Evolutionary conservation across 2,113 vertebrate genomes (phyloP).

Genomic region (Gavia stellata): DNA sequence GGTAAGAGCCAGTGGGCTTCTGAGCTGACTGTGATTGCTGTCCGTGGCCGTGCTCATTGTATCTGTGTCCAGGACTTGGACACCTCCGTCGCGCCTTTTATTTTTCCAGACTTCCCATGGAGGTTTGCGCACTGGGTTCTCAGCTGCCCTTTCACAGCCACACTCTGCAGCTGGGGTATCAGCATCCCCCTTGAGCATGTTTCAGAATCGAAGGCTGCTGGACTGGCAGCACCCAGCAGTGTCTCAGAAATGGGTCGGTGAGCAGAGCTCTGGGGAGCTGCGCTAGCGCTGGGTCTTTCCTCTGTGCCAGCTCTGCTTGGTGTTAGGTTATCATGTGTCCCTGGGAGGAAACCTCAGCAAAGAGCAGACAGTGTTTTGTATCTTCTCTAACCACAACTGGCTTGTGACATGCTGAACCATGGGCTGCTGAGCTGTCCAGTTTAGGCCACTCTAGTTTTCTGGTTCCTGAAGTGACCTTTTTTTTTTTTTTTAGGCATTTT

Average conservation of each 20-base stretch:
- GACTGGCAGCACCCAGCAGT: neutral
- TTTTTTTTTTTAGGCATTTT: neutral
- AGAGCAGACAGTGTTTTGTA: neutral
- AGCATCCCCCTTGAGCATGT: neutral
- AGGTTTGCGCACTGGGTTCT: too few species aligned
- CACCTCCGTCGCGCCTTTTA: neutral
- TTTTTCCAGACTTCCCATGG: neutral
- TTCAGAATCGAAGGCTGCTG: neutral
- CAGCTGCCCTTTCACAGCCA: neutral
- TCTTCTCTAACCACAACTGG: neutral
- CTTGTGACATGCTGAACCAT: neutral
- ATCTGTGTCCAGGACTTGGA: neutral
- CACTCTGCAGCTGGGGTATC: neutral
- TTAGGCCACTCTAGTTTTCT: neutral
- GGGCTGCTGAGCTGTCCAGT: neutral
- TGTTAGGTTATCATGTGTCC: neutral
- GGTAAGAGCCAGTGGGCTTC: neutral
- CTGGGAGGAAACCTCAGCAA: neutral
- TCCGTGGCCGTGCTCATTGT: neutral
- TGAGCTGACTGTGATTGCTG: neutral
- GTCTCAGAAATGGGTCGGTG: fast-evolving
- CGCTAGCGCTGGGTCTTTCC: neutral
- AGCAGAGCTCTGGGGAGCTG: neutral
- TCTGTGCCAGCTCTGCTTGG: neutral
- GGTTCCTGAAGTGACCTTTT: neutral